Conservation (phyloP, 2,113 vertebrate genomes). For the Gulo gulo region DNA sequence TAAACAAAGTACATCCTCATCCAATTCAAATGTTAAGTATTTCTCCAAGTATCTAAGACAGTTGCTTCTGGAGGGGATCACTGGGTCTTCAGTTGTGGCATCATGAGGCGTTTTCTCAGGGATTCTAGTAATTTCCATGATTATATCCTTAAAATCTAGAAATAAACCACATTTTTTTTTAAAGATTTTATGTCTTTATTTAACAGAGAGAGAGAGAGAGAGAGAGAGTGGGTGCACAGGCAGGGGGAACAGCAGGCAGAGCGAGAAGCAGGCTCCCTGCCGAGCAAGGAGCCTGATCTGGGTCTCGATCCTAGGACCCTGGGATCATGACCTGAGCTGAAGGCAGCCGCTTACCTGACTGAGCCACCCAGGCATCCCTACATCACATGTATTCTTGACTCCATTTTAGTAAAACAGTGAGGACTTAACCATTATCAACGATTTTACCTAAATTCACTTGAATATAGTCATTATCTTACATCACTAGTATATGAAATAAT, state of each 20-base stretch:
- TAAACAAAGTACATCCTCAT: neutral
- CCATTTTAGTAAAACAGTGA: neutral
- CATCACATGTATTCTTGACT: neutral
- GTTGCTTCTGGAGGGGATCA: neutral
- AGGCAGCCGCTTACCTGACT: too few relatives aligned
- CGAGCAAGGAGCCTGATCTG: too few relatives aligned
- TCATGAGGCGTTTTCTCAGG: neutral
- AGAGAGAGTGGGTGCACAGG: too few relatives aligned
- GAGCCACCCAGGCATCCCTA: too few relatives aligned
- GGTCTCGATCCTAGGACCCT: too few relatives aligned
- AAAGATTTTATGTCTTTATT: too few relatives aligned
- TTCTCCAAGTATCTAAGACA: neutral
- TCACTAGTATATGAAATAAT: neutral
- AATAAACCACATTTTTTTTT: neutral
- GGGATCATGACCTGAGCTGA: too few relatives aligned
- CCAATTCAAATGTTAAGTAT: neutral
- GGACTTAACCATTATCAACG: neutral
- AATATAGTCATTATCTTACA: constrained; percentile 29
- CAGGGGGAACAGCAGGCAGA: too few relatives aligned
- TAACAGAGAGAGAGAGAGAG: too few relatives aligned
- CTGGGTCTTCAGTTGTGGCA: neutral
- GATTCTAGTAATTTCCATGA: neutral
- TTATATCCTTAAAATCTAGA: constrained; percentile 1
- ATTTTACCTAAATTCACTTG: constrained; percentile 9
- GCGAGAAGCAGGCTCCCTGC: too few relatives aligned